Evolutionary conservation across 53 echinoderm and acorn worm species (phyloP), one percentile per base, ranked within the genome.

Genomic region (Holothuria scabra): DNA sequence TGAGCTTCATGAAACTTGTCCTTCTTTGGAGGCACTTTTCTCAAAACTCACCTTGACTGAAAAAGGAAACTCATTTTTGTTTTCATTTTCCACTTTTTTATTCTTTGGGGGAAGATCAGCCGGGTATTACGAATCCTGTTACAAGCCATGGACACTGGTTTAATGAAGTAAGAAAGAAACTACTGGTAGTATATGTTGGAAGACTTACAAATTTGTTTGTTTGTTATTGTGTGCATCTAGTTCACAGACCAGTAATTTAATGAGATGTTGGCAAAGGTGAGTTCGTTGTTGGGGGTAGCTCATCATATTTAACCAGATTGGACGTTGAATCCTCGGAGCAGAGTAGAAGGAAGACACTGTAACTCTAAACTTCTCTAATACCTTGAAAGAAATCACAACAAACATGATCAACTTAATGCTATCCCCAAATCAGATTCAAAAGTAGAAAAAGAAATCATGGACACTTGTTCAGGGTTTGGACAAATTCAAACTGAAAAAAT

Each of bases 241-340:
- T 30, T 83, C 90, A 5, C 49, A 60, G 48, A 85, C 75, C 8
- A 97, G 67, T 67, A 94, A 86, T 56, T 90, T 85, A 63, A 99
- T 80, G 30, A 99, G 94, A 67, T 95, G 94, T 7, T 91, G 90
- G 44, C 94, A 94, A 21, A 99, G 88, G 38, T 90, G 93, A 41
- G 89, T 91, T 34, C 94, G 84, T 85, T 99, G 99, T 72, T 87
- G 89, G 70, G 92, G 94, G 67, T 89, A 95, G 52, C 89, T 93
- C 92, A 95, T 99, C 89, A 95, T 90, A 61, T 99, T 95, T 33
- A 99, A 87, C 99, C 99, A 95, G 59, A 95, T 89, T 0, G 99
- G 99, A 22, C 87, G 87, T 65, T 99, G 92, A 63, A 99, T 99
- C 48, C 94, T 62, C 9, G 99, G 97, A 0, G 99, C 92, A 31